Conservation (phyloP, 2,113 vertebrate genomes). For the Peromyscus californicus region DNA sequence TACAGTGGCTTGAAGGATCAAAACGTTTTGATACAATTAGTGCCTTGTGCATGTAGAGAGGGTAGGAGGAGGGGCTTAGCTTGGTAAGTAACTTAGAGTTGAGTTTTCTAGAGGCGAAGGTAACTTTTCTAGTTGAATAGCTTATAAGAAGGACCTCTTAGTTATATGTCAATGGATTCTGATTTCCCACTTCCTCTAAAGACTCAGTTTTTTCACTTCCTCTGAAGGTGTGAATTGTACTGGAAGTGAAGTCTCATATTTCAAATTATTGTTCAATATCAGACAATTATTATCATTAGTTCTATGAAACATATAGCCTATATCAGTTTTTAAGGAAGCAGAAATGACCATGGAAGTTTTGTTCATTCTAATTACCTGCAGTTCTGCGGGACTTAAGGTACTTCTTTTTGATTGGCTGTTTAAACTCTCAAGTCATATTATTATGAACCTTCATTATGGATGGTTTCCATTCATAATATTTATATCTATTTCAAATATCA, state of each 20-base stretch:
- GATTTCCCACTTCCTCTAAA: background rate
- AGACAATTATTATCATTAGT: background rate
- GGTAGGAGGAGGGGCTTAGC: background rate
- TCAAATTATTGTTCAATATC: background rate
- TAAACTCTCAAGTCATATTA: background rate
- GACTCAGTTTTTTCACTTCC: background rate
- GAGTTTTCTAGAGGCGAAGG: background rate
- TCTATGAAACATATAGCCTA: background rate
- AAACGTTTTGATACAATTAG: background rate
- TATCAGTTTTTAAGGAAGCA: background rate
- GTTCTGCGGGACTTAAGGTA: background rate
- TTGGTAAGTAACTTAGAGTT: background rate
- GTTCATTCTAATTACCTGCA: background rate
- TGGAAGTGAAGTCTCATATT: background rate
- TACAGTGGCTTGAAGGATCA: background rate
- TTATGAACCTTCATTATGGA: background rate
- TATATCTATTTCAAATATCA: slow-evolving; percentile 37
- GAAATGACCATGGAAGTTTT: background rate
- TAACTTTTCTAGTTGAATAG: background rate
- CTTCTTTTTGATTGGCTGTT: background rate
- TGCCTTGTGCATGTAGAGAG: background rate
- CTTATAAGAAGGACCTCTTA: background rate
- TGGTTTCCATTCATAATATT: slow-evolving; percentile 24
- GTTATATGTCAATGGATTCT: background rate
- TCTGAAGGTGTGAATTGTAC: background rate